These are phyloP conservation scores for Leguminivora glycinivorella DNA, from an alignment of 1,140 invertebrate genomes.

Conservation along the genomic window DNA sequence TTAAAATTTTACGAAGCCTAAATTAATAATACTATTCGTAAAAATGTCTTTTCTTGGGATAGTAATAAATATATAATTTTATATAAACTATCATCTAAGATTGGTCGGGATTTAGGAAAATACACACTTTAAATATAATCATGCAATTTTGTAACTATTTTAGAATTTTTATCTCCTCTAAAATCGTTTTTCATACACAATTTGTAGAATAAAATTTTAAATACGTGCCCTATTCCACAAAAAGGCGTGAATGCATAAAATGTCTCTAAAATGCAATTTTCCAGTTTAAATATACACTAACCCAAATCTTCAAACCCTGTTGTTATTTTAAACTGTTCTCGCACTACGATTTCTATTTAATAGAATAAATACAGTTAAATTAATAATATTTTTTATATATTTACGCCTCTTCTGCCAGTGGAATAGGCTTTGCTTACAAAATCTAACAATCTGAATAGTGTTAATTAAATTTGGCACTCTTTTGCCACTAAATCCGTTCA, in stretches of 20 bases:
- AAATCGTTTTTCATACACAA: slow-evolving; percentile 9
- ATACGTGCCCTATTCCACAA: slow-evolving; percentile 7
- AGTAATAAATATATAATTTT: slow-evolving; percentile 75
- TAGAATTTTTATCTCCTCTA: slow-evolving; percentile 30
- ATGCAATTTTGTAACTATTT: slow-evolving; percentile 49
- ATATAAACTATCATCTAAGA: slow-evolving; percentile 69
- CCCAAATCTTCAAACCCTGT: neutral
- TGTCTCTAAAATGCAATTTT: slow-evolving; percentile 5
- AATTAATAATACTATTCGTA: slow-evolving; percentile 79
- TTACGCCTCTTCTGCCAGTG: slow-evolving; percentile 6
- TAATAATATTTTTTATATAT: slow-evolving; percentile 7
- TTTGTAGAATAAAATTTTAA: slow-evolving; percentile 21
- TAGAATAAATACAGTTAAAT: slow-evolving; percentile 17
- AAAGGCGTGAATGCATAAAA: slow-evolving; percentile 21
- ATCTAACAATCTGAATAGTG: slow-evolving; percentile 27
- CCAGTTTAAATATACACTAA: neutral
- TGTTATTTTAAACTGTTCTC: neutral
- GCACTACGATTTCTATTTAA: slow-evolving; percentile 4
- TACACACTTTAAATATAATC: slow-evolving; percentile 60
- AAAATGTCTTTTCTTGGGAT: slow-evolving; percentile 76
- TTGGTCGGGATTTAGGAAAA: slow-evolving; percentile 74
- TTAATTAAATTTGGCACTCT: slow-evolving; percentile 23
- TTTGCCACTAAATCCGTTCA: slow-evolving; percentile 25
- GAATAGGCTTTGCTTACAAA: slow-evolving; percentile 10
- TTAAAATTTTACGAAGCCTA: slow-evolving; percentile 69